Base-by-base conservation (phyloP, 2,113 vertebrate genomes). In the Pelobates fuscus region DNA sequence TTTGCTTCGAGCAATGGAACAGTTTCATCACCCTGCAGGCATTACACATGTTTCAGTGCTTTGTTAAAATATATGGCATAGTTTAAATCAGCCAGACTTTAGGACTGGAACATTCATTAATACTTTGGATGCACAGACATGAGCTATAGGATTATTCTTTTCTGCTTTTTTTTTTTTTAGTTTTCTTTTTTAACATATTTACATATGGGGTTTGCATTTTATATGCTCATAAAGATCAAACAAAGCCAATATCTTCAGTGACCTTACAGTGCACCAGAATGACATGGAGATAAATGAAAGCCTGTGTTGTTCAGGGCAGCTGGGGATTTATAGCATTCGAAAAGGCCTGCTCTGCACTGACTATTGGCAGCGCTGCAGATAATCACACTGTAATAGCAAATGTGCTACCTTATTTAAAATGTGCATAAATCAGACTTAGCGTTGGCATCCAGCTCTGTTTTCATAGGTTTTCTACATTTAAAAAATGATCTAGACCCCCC, bases 381-480 rank as follows among this genome's bases (percentile, higher is more conserved):
- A 77, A 81, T 80, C 81, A 81, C 79, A 76, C 0, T 43, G 54
- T 80, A 82, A 82, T 82, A 54, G 63, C 67, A 78, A 17, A 71
- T 69, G 26, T 67, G 24, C 72, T 78, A 72, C 52, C 75, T 81
- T 82, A 78, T 84, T 86, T 82, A 79, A 83, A 72, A 82, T 67
- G 49, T 63, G 65, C 77, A 82, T 84, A 80, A 83, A 81, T 82
- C 78, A 82, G 80, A 46, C 74, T 77, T 82, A 72, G 49, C 77
- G 71, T 61, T 0, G 0, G 29, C 71, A 0, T 75, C 68, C 81
- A 41, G 41, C 78, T 80, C 58, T 77, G 32, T 81, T 68, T 86
- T 80, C 55, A 76, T 54, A 77, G 69, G 30, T 61, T 82, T 7
- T n/a, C 49, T 8, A 67, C 71, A 74, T 77, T 83, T 73, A 21